These are phyloP conservation scores for Callipepla californica DNA, from an alignment of 2,113 vertebrate genomes.

Conservation along the genomic window DNA sequence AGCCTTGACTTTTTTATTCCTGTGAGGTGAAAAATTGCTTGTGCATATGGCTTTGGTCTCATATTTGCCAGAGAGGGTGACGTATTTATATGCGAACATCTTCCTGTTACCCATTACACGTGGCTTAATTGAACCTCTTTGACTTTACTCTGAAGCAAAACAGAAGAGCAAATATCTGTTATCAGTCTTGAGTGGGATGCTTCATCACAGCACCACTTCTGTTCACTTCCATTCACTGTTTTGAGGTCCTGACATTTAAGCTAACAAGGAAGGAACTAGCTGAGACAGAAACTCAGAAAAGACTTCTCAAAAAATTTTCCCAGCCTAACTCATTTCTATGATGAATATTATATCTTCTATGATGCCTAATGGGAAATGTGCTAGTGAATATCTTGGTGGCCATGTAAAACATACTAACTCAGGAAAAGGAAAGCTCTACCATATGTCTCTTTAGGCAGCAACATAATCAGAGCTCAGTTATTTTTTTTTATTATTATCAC, in stretches of 20 bases:
- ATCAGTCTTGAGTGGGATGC: neutral
- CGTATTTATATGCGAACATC: neutral
- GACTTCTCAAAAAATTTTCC: neutral
- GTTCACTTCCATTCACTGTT: neutral
- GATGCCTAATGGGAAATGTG: neutral
- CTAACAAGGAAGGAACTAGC: neutral
- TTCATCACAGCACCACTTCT: neutral
- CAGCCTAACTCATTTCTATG: neutral
- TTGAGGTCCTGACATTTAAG: neutral
- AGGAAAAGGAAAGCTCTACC: neutral
- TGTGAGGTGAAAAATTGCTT: neutral
- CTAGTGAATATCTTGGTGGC: neutral
- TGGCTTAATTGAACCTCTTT: neutral
- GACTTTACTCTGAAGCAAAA: neutral
- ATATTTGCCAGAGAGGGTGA: neutral
- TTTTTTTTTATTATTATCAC: neutral
- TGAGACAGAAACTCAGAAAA: neutral
- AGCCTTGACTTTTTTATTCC: neutral
- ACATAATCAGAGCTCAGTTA: neutral
- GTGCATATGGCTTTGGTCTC: neutral
- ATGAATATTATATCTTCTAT: neutral
- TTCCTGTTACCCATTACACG: neutral
- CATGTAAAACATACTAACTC: neutral
- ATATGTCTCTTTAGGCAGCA: neutral
- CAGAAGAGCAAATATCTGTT: neutral